These are phyloP conservation scores for Semaprochilodus insignis DNA, from an alignment of 2,797 vertebrate species.

Conservation along the genomic window DNA sequence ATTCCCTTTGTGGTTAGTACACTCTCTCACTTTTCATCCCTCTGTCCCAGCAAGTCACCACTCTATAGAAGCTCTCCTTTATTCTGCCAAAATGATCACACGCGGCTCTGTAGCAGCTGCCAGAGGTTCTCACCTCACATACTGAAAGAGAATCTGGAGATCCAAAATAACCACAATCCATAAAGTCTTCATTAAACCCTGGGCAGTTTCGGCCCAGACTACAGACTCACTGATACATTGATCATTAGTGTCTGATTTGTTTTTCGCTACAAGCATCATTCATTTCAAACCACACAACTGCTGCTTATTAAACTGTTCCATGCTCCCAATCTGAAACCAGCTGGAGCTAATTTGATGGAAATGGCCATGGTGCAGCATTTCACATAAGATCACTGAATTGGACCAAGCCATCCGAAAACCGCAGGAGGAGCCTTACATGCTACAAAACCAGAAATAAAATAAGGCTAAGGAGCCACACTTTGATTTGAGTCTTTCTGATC, in stretches of 20 bases:
- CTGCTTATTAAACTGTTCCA: background rate
- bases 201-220: no score
- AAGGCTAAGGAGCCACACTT: no score
- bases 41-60: background rate
- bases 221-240: background rate
- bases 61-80: background rate
- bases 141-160: background rate
- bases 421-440: no score
- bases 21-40: background rate
- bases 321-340: background rate
- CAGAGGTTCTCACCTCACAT: background rate
- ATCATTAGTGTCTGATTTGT: background rate
- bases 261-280: background rate
- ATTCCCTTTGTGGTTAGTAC: background rate
- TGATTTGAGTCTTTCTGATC: background rate
- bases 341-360: background rate
- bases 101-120: background rate
- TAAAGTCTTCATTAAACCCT: background rate
- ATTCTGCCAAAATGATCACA: background rate
- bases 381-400: no score
- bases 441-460: no score
- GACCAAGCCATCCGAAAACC: no score
- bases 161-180: background rate
- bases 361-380: no score
- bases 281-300: background rate